Evolutionary conservation across 1,140 invertebrate genomes (phyloP).

Genomic region (Eriosoma lanigerum): DNA sequence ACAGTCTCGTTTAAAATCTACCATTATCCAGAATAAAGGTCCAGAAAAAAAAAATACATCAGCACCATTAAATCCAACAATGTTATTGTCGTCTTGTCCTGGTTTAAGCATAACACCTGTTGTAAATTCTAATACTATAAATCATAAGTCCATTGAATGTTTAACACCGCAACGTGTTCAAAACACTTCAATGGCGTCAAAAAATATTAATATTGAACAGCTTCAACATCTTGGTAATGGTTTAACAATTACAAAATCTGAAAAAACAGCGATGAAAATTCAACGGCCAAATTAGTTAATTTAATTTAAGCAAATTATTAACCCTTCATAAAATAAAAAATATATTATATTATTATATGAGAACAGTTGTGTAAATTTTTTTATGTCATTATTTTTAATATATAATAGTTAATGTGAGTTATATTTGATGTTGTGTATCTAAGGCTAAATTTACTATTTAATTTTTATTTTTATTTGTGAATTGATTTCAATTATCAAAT

Average conservation of each 20-base stretch:
- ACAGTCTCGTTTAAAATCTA: conserved; percentile 24
- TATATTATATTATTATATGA: no score
- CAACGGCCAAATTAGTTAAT: no score
- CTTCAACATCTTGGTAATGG: conserved; percentile 6
- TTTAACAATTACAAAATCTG: conserved; percentile 27
- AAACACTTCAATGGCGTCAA: neutral
- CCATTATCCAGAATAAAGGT: neutral
- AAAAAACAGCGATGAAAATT: no score
- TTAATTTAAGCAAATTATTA: no score
- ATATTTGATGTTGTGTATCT: no score
- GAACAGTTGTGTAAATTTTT: no score
- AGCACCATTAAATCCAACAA: neutral
- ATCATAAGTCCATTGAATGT: neutral
- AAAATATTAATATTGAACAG: conserved; percentile 19
- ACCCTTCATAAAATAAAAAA: no score
- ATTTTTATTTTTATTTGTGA: no score
- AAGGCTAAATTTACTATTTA: no score
- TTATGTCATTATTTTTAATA: no score
- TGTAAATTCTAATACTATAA: neutral
- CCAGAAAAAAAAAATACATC: neutral
- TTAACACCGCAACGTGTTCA: neutral
- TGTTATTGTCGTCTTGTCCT: conserved; percentile 17
- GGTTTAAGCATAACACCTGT: conserved; percentile 33
- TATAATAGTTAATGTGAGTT: no score
- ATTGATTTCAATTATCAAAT: no score